Conservation (phyloP, 2,797 vertebrate genomes). For the Synanceia verrucosa region DNA sequence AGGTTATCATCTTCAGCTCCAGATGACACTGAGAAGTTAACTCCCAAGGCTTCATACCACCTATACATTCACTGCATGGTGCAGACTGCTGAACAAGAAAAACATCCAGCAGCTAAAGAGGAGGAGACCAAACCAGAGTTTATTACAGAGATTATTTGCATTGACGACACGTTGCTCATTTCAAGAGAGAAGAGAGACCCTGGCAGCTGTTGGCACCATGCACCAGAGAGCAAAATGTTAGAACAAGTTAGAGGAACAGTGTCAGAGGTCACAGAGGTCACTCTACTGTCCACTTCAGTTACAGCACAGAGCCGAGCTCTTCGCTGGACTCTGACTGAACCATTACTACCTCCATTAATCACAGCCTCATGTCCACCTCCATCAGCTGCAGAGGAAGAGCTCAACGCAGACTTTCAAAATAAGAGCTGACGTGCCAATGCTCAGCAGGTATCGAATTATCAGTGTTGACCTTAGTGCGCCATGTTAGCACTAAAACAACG, state of each 20-base stretch:
- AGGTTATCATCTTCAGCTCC: too few species aligned
- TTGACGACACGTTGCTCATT: background rate
- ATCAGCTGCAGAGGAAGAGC: conserved; percentile 53
- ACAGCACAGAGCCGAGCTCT: conserved; percentile 39
- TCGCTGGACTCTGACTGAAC: conserved; percentile 68
- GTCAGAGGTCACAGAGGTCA: conserved; percentile 57
- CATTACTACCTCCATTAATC: conserved; percentile 80
- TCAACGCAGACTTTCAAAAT: conserved; percentile 31
- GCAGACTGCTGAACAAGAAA: too few species aligned
- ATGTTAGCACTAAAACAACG: background rate
- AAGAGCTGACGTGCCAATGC: conserved; percentile 11
- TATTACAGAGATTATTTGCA: too few species aligned
- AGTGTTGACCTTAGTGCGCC: background rate
- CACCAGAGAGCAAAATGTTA: conserved; percentile 18
- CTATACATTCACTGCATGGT: too few species aligned
- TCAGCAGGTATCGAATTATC: background rate
- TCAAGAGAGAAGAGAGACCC: background rate
- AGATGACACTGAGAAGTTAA: too few species aligned
- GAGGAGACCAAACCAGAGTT: background rate
- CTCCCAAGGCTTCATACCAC: too few species aligned
- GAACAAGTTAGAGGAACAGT: conserved; percentile 12
- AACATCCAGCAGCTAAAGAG: background rate
- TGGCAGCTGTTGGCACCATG: conserved; percentile 16
- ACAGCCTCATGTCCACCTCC: conserved; percentile 67
- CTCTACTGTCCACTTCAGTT: conserved; percentile 60